phyloP scores from a whole-genome alignment of 2,113 vertebrate species.

The Megatriorchis doriae region DNA sequence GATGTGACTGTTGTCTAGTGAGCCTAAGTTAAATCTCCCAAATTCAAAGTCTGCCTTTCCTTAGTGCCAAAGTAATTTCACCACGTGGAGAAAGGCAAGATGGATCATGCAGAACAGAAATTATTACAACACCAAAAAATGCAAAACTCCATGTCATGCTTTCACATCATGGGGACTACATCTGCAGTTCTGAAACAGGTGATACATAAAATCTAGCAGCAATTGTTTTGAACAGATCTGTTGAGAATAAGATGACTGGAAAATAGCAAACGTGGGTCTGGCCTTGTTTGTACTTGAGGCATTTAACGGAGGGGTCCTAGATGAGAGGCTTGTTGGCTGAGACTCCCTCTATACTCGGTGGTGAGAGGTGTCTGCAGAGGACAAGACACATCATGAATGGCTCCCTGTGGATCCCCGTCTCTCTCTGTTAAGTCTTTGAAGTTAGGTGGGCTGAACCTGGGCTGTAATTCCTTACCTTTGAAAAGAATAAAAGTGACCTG shows the following conservation, averaged over 20 bases:
- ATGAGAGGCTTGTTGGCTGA: neutral
- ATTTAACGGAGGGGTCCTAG: neutral
- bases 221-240: neutral
- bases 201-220: neutral
- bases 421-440: neutral
- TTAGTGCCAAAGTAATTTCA: neutral
- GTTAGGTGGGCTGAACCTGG: neutral
- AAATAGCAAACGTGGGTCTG: neutral
- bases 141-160: neutral
- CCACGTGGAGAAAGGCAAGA: neutral
- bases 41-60: neutral
- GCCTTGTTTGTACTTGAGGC: neutral
- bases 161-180: neutral
- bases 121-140: neutral
- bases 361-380: neutral
- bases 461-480: neutral
- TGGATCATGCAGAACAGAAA: neutral
- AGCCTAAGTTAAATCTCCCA: neutral
- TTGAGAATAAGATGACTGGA: neutral
- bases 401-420: neutral
- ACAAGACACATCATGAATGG: rapidly evolving
- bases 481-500: neutral
- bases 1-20: neutral
- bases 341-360: rapidly evolving
- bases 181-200: neutral